Conservation (phyloP, 1,140 invertebrate genomes). For the Leucophenga varia region DNA sequence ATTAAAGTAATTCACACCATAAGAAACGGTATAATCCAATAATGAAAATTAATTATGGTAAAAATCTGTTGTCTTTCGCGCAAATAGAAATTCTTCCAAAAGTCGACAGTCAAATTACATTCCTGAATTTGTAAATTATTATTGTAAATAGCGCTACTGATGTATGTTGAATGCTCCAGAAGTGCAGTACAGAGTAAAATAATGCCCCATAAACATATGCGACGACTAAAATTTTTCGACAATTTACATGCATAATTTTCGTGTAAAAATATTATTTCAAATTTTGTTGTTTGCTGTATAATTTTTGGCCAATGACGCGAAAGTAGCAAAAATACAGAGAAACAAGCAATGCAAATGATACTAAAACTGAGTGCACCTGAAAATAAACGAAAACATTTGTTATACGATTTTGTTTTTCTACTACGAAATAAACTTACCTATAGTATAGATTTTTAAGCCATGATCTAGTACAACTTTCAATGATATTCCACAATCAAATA, state of each 20-base stretch:
- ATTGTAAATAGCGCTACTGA: conserved; percentile 40
- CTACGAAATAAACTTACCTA: too few species aligned
- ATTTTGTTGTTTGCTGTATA: conserved; percentile 28
- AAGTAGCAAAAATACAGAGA: conserved; percentile 32
- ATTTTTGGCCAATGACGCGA: conserved; percentile 36
- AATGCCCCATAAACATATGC: conserved; percentile 30
- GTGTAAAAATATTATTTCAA: conserved; percentile 34
- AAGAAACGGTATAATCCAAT: conserved; percentile 34
- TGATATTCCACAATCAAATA: conserved; percentile 32
- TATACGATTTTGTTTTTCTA: too few species aligned
- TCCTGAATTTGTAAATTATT: conserved; percentile 40
- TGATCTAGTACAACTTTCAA: conserved; percentile 30
- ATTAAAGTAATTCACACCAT: conserved; percentile 11
- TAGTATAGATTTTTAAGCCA: conserved; percentile 43
- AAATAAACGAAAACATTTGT: neutral
- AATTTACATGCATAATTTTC: conserved; percentile 26
- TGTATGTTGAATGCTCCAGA: conserved; percentile 39
- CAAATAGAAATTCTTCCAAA: conserved; percentile 46
- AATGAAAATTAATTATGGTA: conserved; percentile 28
- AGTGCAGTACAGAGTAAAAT: conserved; percentile 25
- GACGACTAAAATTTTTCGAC: conserved; percentile 24
- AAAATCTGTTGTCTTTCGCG: conserved; percentile 44
- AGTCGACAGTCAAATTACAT: conserved; percentile 39
- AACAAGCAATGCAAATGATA: conserved; percentile 38
- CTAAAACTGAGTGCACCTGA: conserved; percentile 45